Base-by-base conservation (phyloP, 2,797 vertebrate genomes). In the Spheniscus humboldti region DNA sequence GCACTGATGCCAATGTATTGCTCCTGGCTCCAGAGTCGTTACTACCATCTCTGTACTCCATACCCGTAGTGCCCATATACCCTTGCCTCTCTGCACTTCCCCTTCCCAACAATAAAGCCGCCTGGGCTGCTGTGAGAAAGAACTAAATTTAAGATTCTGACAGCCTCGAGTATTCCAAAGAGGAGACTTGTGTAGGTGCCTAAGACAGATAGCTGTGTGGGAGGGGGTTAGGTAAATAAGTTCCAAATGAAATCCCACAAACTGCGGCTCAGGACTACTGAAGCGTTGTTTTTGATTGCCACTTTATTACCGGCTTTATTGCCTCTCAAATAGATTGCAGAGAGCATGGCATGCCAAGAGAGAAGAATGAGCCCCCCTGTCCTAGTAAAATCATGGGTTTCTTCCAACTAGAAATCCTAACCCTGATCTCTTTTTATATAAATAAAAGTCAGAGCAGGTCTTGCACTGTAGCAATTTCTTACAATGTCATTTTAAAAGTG, bases 361-460 rank as follows among this genome's bases (percentile, higher is more conserved):
- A 95, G 85, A 95, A 96, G 94, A 96, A 96, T 90, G 83, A 97
- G 92, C 88, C 90, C 78, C 94, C 80, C 90, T 92, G 47, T 92
- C 86, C 90, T 89, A 95, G 83, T 95, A 95, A 97, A 97, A 97
- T 88, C 57, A 9, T 95, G 97, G 87, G 90, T 90, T 94, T 96
- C 77, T 97, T 97, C 96, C 95, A 97, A 82, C 57, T 91, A 90
- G 92, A 97, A 97, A 97, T 96, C 89, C 89, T 97, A 96, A 96
- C 92, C 90, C 63, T 92, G 92, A 96, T 96, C 96, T 95, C 92
- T 95, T 94, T 93, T 94, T 72, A 84, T 92, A 97, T 93, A 97
- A 97, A 97, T 96, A 97, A 96, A 96, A 97, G 91, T 93, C 90
- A 97, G 80, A 97, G 80, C 94, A 95, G 92, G 93, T 96, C 95